These are phyloP conservation scores for Stegana nigrithorax DNA, from an alignment of 2,888 invertebrate genomes.

Conservation along the genomic window DNA sequence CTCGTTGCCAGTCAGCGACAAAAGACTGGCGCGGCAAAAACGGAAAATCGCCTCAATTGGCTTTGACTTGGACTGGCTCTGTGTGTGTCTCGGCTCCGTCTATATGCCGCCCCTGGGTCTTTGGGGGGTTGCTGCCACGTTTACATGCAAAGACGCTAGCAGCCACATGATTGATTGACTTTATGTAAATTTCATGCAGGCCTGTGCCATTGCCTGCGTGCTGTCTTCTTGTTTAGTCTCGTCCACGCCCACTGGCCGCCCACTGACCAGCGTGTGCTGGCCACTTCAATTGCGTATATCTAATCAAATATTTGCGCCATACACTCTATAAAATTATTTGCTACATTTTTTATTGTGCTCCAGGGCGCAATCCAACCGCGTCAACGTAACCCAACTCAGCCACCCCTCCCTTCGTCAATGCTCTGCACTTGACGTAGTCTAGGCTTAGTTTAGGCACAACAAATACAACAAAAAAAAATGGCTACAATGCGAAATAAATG, in stretches of 20 bases:
- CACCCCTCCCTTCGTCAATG: too few species aligned
- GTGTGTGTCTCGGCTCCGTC: background rate
- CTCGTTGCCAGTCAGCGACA: background rate
- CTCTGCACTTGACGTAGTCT: too few species aligned
- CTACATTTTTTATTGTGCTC: conserved; percentile 48
- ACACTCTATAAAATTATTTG: conserved; percentile 8
- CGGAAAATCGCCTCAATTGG: conserved; percentile 36
- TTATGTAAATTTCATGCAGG: conserved; percentile 52
- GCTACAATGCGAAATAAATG: too few species aligned
- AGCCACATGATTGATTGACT: conserved; percentile 52
- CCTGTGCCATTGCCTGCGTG: background rate
- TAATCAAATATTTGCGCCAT: conserved; percentile 18
- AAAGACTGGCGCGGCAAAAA: background rate
- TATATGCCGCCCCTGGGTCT: background rate
- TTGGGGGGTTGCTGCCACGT: conserved; percentile 17
- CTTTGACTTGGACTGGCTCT: background rate
- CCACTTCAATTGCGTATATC: background rate
- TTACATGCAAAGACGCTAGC: conserved; percentile 49
- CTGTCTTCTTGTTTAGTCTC: background rate
- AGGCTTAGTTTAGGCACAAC: too few species aligned
- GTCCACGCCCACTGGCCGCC: background rate
- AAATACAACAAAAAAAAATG: too few species aligned
- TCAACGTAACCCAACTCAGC: background rate
- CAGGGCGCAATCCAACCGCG: conserved; percentile 43
- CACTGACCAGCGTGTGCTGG: too few species aligned